phyloP scores from a whole-genome alignment of 1,140 invertebrate species.

The Drosophila navojoa region DNA sequence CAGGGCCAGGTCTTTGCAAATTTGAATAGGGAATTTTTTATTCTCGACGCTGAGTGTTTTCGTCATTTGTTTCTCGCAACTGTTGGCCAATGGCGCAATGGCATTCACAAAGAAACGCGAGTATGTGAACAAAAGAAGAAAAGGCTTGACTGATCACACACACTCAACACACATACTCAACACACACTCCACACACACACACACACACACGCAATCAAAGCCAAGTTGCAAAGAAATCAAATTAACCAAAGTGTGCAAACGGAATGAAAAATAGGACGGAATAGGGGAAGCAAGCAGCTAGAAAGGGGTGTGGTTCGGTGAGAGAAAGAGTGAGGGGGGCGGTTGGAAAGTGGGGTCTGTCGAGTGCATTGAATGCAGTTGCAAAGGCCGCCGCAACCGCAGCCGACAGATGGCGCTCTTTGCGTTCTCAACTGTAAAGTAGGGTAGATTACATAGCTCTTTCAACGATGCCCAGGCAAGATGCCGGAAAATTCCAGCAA shows the following conservation, averaged over 20 bases:
- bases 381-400: constrained; percentile 56
- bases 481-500: constrained; percentile 49
- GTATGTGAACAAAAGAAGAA: neutral
- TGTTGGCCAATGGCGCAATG: neutral
- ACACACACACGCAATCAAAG: constrained; percentile 42
- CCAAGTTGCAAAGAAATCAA: constrained; percentile 60
- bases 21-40: no score
- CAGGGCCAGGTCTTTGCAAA: no score
- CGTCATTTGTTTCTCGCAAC: neutral
- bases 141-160: constrained; percentile 9
- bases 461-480: constrained; percentile 46
- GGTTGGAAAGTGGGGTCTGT: neutral
- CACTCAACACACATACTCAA: constrained; percentile 17
- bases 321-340: no score
- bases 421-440: constrained; percentile 76
- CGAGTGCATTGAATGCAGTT: constrained; percentile 29
- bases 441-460: constrained; percentile 77
- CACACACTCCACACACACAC: constrained; percentile 26
- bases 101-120: neutral
- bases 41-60: neutral
- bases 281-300: neutral
- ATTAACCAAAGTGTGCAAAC: constrained; percentile 77
- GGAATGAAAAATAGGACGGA: constrained; percentile 31
- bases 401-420: constrained; percentile 59
- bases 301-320: neutral